Base-by-base conservation (phyloP, 2,113 vertebrate species). In the Brienomyrus brachyistius region DNA sequence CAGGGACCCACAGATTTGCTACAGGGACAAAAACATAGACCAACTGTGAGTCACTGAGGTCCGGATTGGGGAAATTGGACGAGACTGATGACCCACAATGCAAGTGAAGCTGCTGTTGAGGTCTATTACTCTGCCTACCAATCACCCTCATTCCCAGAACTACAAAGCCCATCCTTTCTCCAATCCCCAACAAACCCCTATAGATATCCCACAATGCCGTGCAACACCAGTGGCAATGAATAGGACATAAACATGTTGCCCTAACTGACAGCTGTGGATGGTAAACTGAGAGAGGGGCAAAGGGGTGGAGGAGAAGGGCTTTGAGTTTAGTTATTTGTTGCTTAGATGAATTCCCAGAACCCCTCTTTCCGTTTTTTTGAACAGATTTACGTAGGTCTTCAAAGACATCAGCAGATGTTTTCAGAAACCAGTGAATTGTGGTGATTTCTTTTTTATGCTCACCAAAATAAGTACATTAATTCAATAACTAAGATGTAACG, bases 221-320 rank as follows among this genome's bases (percentile, higher is more conserved):
- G 92, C 94, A 94, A 94, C 93, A 92, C 93, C 94, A 94, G 91
- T 89, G 93, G 93, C 93, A 47, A 94, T 93, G 93, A 95, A 94
- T 94, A 94, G 94, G 93, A 92, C 94, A 94, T 89, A 92, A 94
- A 92, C 93, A 89, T 88, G 88, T 84, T 74, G 92, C 92, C 92
- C 92, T 77, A 91, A 93, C 88, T 93, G 93, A 93, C 95, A 95
- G 95, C 95, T 94, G 94, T 91, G 90, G 92, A 93, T 88, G 91
- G 92, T 95, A 94, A 95, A 95, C 70, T 43, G 90, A 89, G 45
- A 35, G 66, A 90, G 43, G 80, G 80, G 43, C 23, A 83, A 83
- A 83, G 80, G 82, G 70, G 89, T 90, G 90, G 92, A 90, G 90
- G 90, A 92, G 91, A 91, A 93, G 86, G 90, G 90, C 91, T 91